Evolutionary conservation across 2,113 vertebrate genomes (phyloP).

Genomic region (Cyanocitta stelleri): DNA sequence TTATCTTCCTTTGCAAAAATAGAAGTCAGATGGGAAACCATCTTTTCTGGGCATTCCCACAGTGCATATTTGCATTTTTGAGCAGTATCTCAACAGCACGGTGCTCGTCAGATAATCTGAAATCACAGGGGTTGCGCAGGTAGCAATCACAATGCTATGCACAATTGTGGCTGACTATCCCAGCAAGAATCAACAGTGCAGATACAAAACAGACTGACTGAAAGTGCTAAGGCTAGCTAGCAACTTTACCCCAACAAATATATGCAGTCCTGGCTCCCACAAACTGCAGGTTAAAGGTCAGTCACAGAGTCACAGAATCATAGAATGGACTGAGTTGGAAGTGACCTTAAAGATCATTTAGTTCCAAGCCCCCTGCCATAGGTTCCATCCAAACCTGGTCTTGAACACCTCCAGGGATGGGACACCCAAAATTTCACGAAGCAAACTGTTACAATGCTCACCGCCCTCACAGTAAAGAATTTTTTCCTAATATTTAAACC

Average conservation of each 20-base stretch:
- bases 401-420: neutral
- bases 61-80: slow-evolving; percentile 50
- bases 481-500: neutral
- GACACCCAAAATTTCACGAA: neutral
- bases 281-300: neutral
- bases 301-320: neutral
- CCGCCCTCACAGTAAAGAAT: neutral
- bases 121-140: slow-evolving; percentile 28
- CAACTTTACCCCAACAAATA: neutral
- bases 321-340: neutral
- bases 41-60: slow-evolving; percentile 44
- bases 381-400: neutral
- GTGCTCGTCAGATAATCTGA: slow-evolving; percentile 37
- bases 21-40: slow-evolving; percentile 5
- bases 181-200: neutral
- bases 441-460: neutral
- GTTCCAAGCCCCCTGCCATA: neutral
- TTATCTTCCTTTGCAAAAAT: slow-evolving; percentile 27
- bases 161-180: neutral
- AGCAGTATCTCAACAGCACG: neutral
- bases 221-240: neutral
- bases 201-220: neutral
- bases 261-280: neutral
- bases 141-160: slow-evolving; percentile 10
- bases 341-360: neutral